phyloP scores from a whole-genome alignment of 2,113 vertebrate genomes.

The Lycaon pictus region DNA sequence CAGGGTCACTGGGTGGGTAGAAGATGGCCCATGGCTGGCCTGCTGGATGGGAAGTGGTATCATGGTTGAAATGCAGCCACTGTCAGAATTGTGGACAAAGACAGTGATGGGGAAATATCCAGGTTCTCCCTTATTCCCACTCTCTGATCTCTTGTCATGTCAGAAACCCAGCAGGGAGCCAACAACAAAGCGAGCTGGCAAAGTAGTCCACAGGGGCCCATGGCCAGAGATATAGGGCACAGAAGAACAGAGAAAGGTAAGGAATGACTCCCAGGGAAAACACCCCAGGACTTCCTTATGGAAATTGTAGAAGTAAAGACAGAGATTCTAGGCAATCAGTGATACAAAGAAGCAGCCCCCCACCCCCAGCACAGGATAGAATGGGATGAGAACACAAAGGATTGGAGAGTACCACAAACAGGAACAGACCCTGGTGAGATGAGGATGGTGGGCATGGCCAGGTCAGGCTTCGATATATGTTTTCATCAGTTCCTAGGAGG shows the following conservation, averaged over 20 bases:
- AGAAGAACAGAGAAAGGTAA: background rate
- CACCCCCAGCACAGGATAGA: background rate
- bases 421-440: slow-evolving; percentile 9
- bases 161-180: background rate
- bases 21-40: background rate
- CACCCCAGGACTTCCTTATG: background rate
- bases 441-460: background rate
- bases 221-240: background rate
- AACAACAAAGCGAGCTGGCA: too few relatives aligned
- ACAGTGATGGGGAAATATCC: too few relatives aligned
- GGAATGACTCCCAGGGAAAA: background rate
- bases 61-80: too few relatives aligned
- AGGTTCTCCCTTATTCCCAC: background rate
- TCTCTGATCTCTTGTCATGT: background rate
- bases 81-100: background rate
- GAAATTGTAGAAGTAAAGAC: background rate
- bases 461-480: background rate
- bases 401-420: background rate
- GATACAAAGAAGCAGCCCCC: background rate
- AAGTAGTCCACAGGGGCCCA: background rate
- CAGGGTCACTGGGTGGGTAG: background rate
- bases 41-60: background rate
- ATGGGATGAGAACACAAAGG: background rate
- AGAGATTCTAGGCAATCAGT: background rate
- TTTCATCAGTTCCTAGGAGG: background rate